phyloP scores from a whole-genome alignment of 2,888 invertebrate genomes.

The Hemithea aestivaria region DNA sequence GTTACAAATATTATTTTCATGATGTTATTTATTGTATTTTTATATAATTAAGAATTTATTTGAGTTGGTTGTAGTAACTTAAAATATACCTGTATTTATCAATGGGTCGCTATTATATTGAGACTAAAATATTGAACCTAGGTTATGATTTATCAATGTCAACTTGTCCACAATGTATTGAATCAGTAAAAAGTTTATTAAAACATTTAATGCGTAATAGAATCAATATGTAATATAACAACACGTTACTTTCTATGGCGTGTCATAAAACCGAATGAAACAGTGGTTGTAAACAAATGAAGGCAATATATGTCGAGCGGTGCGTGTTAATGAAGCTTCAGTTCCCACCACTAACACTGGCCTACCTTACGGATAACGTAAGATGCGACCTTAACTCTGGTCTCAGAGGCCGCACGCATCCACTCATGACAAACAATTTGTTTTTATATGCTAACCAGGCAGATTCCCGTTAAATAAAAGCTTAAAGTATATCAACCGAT shows the following conservation, averaged over 20 bases:
- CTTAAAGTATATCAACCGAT: conserved; percentile 12
- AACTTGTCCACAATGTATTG: too few species aligned
- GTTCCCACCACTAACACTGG: conserved; percentile 8
- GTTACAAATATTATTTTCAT: too few species aligned
- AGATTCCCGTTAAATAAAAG: conserved; percentile 16
- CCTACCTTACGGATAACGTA: conserved; percentile 16
- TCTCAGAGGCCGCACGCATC: conserved; percentile 18
- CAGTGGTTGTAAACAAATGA: conserved; percentile 13
- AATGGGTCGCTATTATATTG: too few species aligned
- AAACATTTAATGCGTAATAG: conserved; percentile 7
- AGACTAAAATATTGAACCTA: too few species aligned
- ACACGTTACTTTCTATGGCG: conserved; percentile 14
- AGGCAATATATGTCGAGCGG: conserved; percentile 11
- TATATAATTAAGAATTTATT: too few species aligned
- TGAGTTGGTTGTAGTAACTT: too few species aligned
- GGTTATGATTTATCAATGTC: too few species aligned
- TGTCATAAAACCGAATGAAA: conserved; percentile 13
- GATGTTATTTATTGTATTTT: too few species aligned
- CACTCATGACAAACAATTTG: conserved; percentile 12
- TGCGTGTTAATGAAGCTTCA: conserved; percentile 13
- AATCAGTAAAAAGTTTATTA: conserved; percentile 15
- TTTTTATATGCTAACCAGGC: conserved; percentile 6
- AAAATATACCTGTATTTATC: too few species aligned
- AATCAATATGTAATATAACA: conserved; percentile 4
- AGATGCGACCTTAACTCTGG: conserved; percentile 23